Percentiles rank a stretch among this genome's conserved stretches.
Conservation (phyloP, 2,888 invertebrate species). For the Fabriciana adippe region DNA sequence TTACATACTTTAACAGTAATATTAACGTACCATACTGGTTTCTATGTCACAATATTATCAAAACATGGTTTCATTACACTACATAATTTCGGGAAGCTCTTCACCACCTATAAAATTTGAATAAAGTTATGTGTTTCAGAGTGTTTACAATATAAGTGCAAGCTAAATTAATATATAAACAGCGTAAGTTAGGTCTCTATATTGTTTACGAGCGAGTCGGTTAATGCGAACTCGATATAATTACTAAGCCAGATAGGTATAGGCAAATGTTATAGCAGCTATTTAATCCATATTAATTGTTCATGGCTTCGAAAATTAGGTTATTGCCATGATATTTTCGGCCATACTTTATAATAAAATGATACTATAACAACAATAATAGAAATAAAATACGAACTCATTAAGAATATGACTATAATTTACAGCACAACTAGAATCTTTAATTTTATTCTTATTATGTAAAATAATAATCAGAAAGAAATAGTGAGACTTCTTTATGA, state of each 20-base stretch:
- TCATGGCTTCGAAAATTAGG: slow-evolving; percentile 31
- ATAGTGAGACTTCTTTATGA: too few species aligned
- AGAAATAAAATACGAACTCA: not conserved
- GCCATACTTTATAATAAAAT: slow-evolving; percentile 12
- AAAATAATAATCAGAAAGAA: not conserved
- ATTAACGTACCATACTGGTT: slow-evolving; percentile 10
- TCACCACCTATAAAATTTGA: slow-evolving; percentile 19
- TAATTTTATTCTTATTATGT: not conserved
- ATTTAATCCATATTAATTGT: slow-evolving; percentile 39
- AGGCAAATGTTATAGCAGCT: slow-evolving; percentile 34
- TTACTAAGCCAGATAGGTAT: slow-evolving; percentile 55
- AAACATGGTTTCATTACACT: slow-evolving; percentile 17
- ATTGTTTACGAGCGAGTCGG: slow-evolving; percentile 61
- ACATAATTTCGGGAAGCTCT: slow-evolving; percentile 13
- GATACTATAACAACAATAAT: not conserved
- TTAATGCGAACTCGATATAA: slow-evolving; percentile 58
- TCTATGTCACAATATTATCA: slow-evolving; percentile 15
- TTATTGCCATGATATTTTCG: slow-evolving; percentile 19
- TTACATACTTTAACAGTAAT: slow-evolving; percentile 5
- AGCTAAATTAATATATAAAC: slow-evolving; percentile 61
- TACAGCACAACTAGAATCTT: not conserved
- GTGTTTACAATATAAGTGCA: slow-evolving; percentile 36
- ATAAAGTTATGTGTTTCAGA: slow-evolving; percentile 27
- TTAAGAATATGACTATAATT: not conserved
- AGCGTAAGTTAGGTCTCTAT: slow-evolving; percentile 55